phyloP scores from a whole-genome alignment of 2,797 vertebrate genomes.

The Rhinichthys osculus region DNA sequence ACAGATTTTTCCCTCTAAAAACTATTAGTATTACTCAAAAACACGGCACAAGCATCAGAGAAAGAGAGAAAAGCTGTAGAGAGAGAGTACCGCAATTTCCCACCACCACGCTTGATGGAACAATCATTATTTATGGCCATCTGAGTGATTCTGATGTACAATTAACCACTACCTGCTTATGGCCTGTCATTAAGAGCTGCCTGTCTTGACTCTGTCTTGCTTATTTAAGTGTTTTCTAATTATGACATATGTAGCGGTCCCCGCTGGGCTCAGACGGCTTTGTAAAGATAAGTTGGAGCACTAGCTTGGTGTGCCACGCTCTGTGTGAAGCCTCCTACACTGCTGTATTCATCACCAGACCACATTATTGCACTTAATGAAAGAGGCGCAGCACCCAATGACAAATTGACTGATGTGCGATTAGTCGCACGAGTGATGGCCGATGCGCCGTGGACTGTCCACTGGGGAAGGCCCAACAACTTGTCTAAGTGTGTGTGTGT shows the following conservation, averaged over 20 bases:
- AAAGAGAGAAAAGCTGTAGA: slow-evolving; percentile 31
- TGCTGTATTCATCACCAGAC: slow-evolving; percentile 89
- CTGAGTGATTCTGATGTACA: slow-evolving; percentile 85
- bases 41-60: slow-evolving; percentile 68
- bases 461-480: slow-evolving; percentile 59
- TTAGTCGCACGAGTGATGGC: slow-evolving; percentile 80
- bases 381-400: slow-evolving; percentile 84
- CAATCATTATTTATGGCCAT: slow-evolving; percentile 82
- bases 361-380: slow-evolving; percentile 93
- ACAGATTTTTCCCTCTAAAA: slow-evolving; percentile 44
- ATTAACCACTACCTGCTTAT: slow-evolving; percentile 87
- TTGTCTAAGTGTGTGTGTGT: slow-evolving; percentile 7
- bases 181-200: slow-evolving; percentile 81
- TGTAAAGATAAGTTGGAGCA: slow-evolving; percentile 89
- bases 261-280: slow-evolving; percentile 90
- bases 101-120: slow-evolving; percentile 76
- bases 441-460: slow-evolving; percentile 72
- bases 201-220: slow-evolving; percentile 81
- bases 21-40: slow-evolving; percentile 71
- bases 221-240: slow-evolving; percentile 99
- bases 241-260: slow-evolving; percentile 92
- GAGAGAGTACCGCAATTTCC: slow-evolving; percentile 73
- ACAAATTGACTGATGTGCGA: slow-evolving; percentile 93
- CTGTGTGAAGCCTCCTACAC: slow-evolving; percentile 82
- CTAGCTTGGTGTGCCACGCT: slow-evolving; percentile 81